Base-by-base conservation (phyloP, 2,113 vertebrate genomes). In the Anser cygnoides region DNA sequence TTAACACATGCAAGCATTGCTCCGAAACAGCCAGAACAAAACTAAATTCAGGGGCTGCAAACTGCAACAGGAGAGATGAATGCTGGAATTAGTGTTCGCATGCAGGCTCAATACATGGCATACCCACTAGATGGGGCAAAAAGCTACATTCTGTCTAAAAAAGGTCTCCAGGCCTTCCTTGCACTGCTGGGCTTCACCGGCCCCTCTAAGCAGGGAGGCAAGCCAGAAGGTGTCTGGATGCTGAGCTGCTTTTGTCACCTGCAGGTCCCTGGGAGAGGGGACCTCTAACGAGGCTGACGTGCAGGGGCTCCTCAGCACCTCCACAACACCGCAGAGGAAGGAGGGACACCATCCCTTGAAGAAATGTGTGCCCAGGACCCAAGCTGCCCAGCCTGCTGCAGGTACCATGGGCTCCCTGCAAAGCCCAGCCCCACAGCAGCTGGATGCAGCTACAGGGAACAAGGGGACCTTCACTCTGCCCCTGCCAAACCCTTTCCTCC, bases 101-200 rank as follows among this genome's bases (percentile, higher is more conserved):
- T 82, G 33, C 89, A 52, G 63, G 46, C 39, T 95, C 90, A 94
- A 35, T 95, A 44, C 94, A 22, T 2, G 4, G 3, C 3, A 25
- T 29, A 93, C 75, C 96, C 95, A 90, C 96, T 96, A 96, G 96
- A 92, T 95, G 96, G 95, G 85, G 96, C 94, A 95, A 92, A 96
- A 92, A 87, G 71, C 91, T 89, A 13, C 1, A 13, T 10, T 94
- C 17, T 49, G 52, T 6, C 13, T 3, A 6, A 58, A 35, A 9
- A 18, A 44, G 4, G 26, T 81, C 19, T 31, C 11, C 76, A 62
- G 33, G 65, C 71, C 17, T 13, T 62, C 39, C 21, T 39, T 80
- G 50, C 68, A 33, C 43, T 14, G 6, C 52, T 31, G 50, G 6
- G 4, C 25, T 55, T 81, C 63, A 55, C 71, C 54, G 44, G 25